These are phyloP conservation scores for Chaetodon trifascialis DNA, from an alignment of 2,113 vertebrate species.

Conservation along the genomic window DNA sequence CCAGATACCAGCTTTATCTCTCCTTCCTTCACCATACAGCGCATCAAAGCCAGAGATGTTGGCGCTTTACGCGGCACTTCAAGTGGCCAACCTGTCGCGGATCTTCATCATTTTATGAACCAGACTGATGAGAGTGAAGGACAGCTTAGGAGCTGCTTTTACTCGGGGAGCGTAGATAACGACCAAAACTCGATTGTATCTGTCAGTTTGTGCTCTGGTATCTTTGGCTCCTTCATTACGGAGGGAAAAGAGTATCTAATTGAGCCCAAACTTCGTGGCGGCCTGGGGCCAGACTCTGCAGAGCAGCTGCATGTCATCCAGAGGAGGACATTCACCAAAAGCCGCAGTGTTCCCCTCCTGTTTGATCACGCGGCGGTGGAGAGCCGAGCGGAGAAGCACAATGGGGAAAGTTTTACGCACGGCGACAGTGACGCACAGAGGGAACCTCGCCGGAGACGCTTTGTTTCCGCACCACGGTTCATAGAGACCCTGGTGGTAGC, in stretches of 20 bases:
- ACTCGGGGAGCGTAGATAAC: conserved; percentile 85
- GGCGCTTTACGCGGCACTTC: conserved; percentile 46
- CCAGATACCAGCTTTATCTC: conserved; percentile 89
- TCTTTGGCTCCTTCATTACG: conserved; percentile 88
- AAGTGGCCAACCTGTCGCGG: conserved; percentile 22
- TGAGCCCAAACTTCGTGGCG: conserved; percentile 77
- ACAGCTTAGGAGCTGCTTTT: conserved; percentile 85
- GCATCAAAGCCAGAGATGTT: conserved; percentile 67
- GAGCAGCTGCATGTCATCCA: conserved; percentile 78
- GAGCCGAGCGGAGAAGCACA: conserved; percentile 10
- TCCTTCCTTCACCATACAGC: conserved; percentile 84
- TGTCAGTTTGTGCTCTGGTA: conserved; percentile 88
- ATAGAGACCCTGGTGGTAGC: conserved; percentile 93
- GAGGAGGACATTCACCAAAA: conserved; percentile 62
- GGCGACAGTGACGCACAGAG: conserved; percentile 58
- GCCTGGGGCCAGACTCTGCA: conserved; percentile 18
- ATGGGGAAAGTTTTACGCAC: conserved; percentile 65
- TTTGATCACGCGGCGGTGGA: conserved; percentile 52
- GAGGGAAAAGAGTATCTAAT: conserved; percentile 86
- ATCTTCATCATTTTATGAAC: conserved; percentile 43
- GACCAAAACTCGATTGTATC: conserved; percentile 85
- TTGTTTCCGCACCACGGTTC: conserved; percentile 90
- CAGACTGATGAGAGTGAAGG: conserved; percentile 63
- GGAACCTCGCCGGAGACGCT: conserved; percentile 83
- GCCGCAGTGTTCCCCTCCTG: conserved; percentile 15